Percentiles rank a stretch among this genome's conserved stretches.
These are phyloP conservation scores for Lerista edwardsae DNA, from an alignment of 2,797 vertebrate genomes.

Conservation along the genomic window DNA sequence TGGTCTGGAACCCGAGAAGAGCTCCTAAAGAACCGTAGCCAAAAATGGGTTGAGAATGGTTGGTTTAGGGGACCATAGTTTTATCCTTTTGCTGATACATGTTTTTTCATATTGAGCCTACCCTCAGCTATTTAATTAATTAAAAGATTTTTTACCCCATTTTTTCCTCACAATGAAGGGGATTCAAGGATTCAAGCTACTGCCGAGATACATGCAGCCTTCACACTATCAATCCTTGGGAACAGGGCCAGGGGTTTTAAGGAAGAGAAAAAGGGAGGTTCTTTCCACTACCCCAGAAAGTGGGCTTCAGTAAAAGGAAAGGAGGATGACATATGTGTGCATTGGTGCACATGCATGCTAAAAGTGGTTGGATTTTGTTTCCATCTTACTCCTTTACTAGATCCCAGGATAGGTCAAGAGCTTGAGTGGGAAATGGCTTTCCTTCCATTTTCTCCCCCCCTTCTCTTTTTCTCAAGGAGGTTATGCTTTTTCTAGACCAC, in stretches of 20 bases:
- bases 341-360: too few relatives aligned
- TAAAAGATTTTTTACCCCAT: too few relatives aligned
- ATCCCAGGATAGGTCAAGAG: neutral
- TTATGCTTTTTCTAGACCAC: slow-evolving; percentile 73
- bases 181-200: too few relatives aligned
- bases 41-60: too few relatives aligned
- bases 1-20: too few relatives aligned
- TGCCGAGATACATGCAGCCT: neutral
- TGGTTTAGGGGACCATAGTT: neutral
- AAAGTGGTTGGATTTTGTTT: neutral
- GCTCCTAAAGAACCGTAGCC: too few relatives aligned
- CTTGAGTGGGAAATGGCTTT: neutral
- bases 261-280: neutral
- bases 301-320: neutral
- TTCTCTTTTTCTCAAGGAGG: too few relatives aligned
- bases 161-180: too few relatives aligned
- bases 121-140: neutral
- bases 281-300: too few relatives aligned
- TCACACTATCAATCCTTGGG: neutral
- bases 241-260: neutral
- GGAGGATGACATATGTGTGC: too few relatives aligned
- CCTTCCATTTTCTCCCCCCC: slow-evolving; percentile 35
- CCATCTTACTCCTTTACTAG: neutral
- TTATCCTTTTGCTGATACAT: too few relatives aligned
- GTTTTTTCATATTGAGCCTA: neutral